These are phyloP conservation scores for Xiphophorus birchmanni DNA, from an alignment of 2,797 vertebrate genomes.

Conservation along the genomic window DNA sequence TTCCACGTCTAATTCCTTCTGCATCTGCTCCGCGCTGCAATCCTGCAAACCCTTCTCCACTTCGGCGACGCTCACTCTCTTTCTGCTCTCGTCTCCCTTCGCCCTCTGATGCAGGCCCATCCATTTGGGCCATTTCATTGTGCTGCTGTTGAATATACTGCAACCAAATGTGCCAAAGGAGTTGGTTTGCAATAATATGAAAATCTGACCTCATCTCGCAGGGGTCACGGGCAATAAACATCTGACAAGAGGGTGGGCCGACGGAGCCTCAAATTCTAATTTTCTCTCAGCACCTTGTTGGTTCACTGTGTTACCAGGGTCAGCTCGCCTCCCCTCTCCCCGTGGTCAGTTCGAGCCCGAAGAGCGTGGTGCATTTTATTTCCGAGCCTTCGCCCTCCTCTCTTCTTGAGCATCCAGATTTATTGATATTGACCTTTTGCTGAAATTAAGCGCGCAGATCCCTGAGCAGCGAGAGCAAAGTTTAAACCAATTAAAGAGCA, in stretches of 20 bases:
- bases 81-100: constrained; percentile 40
- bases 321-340: constrained; percentile 67
- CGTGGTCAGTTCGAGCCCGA: constrained; percentile 60
- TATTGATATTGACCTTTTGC: constrained; percentile 88
- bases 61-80: constrained; percentile 52
- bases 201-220: constrained; percentile 83
- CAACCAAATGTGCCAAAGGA: constrained; percentile 75
- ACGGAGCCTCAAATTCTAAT: constrained; percentile 80
- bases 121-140: constrained; percentile 74
- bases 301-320: constrained; percentile 68
- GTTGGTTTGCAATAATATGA: constrained; percentile 82
- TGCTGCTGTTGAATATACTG: constrained; percentile 78
- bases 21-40: constrained; percentile 55
- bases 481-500: constrained; percentile 87
- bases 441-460: constrained; percentile 83
- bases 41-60: constrained; percentile 43
- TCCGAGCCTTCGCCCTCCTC: constrained; percentile 44
- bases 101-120: constrained; percentile 31
- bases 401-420: constrained; percentile 71
- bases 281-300: constrained; percentile 74
- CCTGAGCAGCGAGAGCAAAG: constrained; percentile 81
- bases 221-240: constrained; percentile 83
- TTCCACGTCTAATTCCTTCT: constrained; percentile 64
- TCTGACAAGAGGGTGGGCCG: constrained; percentile 75
- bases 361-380: constrained; percentile 56